Evolutionary conservation across 1,140 invertebrate genomes (phyloP).

Genomic region (Oryzaephilus surinamensis): DNA sequence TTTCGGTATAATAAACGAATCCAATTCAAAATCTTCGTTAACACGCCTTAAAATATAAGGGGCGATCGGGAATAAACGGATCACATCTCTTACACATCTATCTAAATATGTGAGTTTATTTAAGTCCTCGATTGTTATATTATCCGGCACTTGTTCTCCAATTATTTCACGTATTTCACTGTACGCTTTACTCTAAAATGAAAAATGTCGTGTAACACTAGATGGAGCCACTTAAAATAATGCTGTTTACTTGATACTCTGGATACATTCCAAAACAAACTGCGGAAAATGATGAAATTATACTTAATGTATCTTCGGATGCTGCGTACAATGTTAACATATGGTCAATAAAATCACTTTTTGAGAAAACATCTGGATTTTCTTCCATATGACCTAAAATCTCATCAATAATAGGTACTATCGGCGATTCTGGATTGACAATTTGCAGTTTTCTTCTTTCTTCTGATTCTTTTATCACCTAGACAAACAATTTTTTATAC

Average conservation of each 20-base stretch:
- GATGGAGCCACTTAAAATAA: neutral
- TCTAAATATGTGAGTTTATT: slow-evolving; percentile 39
- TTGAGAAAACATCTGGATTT: neutral
- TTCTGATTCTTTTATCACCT: no score
- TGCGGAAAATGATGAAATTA: neutral
- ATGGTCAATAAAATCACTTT: neutral
- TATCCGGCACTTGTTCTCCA: slow-evolving; percentile 36
- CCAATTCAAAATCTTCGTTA: neutral
- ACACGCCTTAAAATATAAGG: neutral
- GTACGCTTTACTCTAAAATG: slow-evolving; percentile 37
- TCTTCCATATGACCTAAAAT: slow-evolving; percentile 3
- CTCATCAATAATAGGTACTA: slow-evolving; percentile 4
- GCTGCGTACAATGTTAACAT: neutral
- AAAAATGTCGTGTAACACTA: neutral
- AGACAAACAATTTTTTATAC: no score
- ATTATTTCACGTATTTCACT: slow-evolving; percentile 42
- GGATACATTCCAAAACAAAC: slow-evolving; percentile 12
- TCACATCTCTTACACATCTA: slow-evolving; percentile 35
- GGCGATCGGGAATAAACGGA: slow-evolving; percentile 34
- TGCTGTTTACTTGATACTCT: slow-evolving; percentile 9
- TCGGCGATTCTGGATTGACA: neutral
- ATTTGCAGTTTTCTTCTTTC: no score
- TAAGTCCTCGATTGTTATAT: slow-evolving; percentile 32
- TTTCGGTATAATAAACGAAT: slow-evolving; percentile 1
- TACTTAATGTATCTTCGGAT: slow-evolving; percentile 5